These are phyloP conservation scores for Euleptes europaea DNA, from an alignment of 2,113 vertebrate genomes.

Conservation along the genomic window DNA sequence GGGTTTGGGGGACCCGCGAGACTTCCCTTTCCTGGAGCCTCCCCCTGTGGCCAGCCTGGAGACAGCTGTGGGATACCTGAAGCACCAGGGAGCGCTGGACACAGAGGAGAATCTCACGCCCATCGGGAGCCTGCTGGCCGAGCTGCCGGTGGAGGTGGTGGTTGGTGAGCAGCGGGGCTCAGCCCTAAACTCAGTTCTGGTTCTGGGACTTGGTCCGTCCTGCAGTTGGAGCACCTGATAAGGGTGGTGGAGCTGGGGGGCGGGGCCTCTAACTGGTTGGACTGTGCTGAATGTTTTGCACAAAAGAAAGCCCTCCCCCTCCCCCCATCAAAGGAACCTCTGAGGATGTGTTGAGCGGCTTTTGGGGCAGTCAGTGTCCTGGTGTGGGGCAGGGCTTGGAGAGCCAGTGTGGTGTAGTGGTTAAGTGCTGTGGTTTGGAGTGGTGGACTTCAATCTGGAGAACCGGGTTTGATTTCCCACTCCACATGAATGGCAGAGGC, in stretches of 20 bases:
- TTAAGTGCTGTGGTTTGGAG: too few relatives aligned
- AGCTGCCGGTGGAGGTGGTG: constrained; percentile 91
- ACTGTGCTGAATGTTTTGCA: not conserved
- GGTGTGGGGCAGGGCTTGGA: not conserved
- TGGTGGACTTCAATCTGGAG: too few relatives aligned
- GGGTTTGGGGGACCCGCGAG: constrained; percentile 86
- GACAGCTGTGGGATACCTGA: constrained; percentile 85
- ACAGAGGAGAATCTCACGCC: constrained; percentile 76
- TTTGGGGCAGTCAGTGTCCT: too few relatives aligned
- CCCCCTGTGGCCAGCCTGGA: constrained; percentile 87
- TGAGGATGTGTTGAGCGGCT: not conserved
- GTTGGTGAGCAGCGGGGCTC: constrained; percentile 75
- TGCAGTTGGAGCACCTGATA: too few relatives aligned
- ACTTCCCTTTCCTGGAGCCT: constrained; percentile 90
- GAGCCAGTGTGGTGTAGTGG: too few relatives aligned
- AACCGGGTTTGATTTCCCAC: too few relatives aligned
- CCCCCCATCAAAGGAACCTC: not conserved
- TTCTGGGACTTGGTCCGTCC: too few relatives aligned
- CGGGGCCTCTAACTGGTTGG: too few relatives aligned
- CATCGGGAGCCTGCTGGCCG: constrained; percentile 86
- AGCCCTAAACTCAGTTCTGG: accelerated
- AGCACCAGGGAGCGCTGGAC: constrained; percentile 88
- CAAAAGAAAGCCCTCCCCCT: too few relatives aligned
- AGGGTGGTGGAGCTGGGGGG: not conserved
- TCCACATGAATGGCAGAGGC: too few relatives aligned